phyloP scores from a whole-genome alignment of 2,113 vertebrate genomes.

The Stercorarius parasiticus region DNA sequence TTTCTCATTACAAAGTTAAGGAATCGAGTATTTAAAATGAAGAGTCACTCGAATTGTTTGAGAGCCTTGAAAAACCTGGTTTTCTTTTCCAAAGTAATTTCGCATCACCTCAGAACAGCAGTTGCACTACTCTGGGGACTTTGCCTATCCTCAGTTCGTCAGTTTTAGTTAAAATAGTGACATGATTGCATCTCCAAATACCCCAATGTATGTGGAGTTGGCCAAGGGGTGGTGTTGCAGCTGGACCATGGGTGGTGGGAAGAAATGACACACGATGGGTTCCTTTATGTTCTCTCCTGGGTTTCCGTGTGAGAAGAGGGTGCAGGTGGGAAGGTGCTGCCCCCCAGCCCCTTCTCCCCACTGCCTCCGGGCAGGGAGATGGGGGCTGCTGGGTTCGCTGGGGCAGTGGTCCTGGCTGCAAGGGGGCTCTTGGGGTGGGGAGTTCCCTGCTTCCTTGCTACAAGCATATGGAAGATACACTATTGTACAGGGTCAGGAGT shows the following conservation, averaged over 20 bases:
- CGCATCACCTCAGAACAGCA: neutral
- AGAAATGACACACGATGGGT: fast-evolving
- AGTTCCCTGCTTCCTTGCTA: neutral
- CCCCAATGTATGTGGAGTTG: fast-evolving
- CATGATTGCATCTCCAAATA: too few relatives aligned
- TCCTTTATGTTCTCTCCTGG: fast-evolving
- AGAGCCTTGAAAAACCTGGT: neutral
- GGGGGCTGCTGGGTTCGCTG: neutral
- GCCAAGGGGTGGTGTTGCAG: neutral
- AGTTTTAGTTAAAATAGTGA: neutral
- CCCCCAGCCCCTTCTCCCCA: neutral
- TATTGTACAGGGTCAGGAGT: neutral
- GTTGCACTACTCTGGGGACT: neutral
- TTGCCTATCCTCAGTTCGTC: neutral
- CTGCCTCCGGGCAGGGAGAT: neutral
- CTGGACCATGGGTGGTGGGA: neutral
- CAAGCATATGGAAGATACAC: neutral
- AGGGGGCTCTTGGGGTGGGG: neutral
- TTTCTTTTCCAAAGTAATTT: neutral
- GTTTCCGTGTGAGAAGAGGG: neutral
- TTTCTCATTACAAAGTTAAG: neutral
- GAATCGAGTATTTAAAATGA: neutral
- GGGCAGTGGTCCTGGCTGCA: neutral
- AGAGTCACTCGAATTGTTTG: neutral
- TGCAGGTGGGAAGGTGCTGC: neutral